These are phyloP conservation scores for Holothuria glaberrima DNA, from an alignment of 35 echinoderm and acorn worm genomes.

Conservation along the genomic window DNA sequence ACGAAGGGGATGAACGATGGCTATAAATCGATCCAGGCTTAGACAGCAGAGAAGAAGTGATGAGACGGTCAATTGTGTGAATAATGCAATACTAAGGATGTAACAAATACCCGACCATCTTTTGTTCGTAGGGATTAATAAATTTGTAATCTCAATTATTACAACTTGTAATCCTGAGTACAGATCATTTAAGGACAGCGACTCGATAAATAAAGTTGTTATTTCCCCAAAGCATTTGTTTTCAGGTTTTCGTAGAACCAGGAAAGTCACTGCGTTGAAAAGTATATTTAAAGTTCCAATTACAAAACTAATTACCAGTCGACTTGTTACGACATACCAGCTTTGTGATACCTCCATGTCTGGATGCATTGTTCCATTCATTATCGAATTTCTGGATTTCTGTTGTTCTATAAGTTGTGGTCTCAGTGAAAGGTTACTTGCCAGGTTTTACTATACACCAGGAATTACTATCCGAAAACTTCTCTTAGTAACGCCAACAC, in stretches of 20 bases:
- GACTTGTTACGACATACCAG: too few species aligned
- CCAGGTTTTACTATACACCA: too few species aligned
- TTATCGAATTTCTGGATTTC: too few species aligned
- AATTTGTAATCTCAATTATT: background rate
- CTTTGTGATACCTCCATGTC: too few species aligned
- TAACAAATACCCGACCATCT: background rate
- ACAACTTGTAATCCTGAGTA: background rate
- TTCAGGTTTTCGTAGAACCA: background rate
- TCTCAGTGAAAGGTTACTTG: too few species aligned
- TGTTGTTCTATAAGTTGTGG: too few species aligned
- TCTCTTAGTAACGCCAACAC: too few species aligned
- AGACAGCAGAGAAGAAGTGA: background rate
- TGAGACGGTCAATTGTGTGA: background rate
- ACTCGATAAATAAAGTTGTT: background rate
- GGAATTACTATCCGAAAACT: too few species aligned
- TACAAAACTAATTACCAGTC: too few species aligned
- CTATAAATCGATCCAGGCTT: background rate
- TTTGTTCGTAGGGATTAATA: background rate
- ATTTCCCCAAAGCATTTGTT: background rate
- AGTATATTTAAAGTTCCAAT: background rate
- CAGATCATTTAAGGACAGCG: background rate
- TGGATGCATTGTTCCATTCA: too few species aligned
- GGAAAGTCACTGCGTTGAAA: background rate
- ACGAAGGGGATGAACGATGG: background rate
- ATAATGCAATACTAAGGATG: background rate